Percentiles rank a stretch among this genome's conserved stretches.
Conservation (phyloP, 2,113 vertebrate species). For the Marcusenius ussheri region DNA sequence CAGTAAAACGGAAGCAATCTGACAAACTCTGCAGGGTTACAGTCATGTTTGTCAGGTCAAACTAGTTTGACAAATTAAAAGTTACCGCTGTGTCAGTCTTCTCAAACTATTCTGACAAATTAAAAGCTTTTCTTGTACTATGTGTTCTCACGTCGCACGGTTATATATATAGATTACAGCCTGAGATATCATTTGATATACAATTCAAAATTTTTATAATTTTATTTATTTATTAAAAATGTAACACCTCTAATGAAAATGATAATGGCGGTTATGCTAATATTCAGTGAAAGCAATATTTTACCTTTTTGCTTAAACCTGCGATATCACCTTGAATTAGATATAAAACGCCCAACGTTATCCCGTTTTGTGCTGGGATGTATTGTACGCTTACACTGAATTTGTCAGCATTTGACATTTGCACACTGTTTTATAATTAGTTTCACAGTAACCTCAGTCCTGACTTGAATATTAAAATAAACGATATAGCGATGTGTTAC, state of each 20-base stretch:
- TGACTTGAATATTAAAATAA: background rate
- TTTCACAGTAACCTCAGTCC: background rate
- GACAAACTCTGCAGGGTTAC: background rate
- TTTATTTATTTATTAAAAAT: background rate
- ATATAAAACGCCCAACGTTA: background rate
- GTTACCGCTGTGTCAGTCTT: background rate
- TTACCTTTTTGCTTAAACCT: background rate
- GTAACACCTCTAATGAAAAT: background rate
- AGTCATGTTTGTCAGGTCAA: background rate
- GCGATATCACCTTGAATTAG: background rate
- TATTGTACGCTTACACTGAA: background rate
- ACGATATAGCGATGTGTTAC: background rate
- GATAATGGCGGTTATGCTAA: background rate
- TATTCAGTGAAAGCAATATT: background rate
- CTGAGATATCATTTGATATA: background rate
- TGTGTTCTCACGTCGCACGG: background rate
- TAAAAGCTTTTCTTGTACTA: background rate
- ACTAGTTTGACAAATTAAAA: conserved; percentile 1
- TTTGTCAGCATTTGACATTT: background rate
- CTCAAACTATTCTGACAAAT: background rate
- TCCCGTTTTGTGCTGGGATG: background rate
- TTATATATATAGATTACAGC: background rate
- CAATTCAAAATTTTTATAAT: background rate
- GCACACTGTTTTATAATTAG: background rate
- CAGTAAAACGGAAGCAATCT: background rate